Conservation (phyloP, 2,888 invertebrate species). For the Acleris laterana region DNA sequence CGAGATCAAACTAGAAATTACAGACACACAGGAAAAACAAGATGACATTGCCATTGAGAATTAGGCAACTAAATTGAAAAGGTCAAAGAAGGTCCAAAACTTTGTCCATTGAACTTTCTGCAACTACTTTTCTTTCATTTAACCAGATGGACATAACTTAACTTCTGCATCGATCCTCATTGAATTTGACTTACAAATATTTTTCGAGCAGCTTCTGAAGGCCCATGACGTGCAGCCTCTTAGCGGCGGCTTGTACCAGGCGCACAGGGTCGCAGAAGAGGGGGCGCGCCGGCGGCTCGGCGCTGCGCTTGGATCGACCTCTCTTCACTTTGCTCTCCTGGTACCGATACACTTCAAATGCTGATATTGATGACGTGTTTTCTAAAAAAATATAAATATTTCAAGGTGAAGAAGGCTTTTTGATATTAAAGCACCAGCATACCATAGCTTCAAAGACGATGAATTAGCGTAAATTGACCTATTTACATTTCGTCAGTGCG, state of each 20-base stretch:
- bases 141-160: too few species aligned
- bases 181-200: conserved; percentile 61
- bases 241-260: conserved; percentile 83
- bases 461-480: too few species aligned
- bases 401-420: neutral
- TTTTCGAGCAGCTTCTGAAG: conserved; percentile 81
- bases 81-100: too few species aligned
- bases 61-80: too few species aligned
- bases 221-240: conserved; percentile 77
- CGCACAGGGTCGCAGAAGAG: conserved; percentile 81
- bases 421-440: neutral
- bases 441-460: too few species aligned
- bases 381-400: conserved; percentile 50
- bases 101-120: too few species aligned
- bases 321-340: conserved; percentile 49
- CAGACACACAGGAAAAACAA: too few species aligned
- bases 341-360: conserved; percentile 77
- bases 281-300: conserved; percentile 52
- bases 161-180: too few species aligned
- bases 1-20: too few species aligned
- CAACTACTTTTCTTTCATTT: too few species aligned
- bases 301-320: conserved; percentile 47
- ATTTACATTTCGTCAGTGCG: too few species aligned
- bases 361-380: conserved; percentile 74
- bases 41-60: too few species aligned